These are phyloP conservation scores for Lithobates pipiens DNA, from an alignment of 2,797 vertebrate genomes.

Conservation along the genomic window DNA sequence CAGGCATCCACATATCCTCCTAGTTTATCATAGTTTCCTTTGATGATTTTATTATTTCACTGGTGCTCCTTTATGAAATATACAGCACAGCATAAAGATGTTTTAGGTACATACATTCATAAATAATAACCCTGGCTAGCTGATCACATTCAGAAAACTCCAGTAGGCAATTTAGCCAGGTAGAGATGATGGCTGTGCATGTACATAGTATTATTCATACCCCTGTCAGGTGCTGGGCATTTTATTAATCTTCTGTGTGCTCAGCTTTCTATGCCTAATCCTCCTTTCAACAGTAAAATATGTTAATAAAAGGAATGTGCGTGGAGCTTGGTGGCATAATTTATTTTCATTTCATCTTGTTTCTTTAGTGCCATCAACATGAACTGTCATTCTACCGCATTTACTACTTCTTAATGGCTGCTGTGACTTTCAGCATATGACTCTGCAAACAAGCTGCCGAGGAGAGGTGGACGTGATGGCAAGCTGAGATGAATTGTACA, in stretches of 20 bases:
- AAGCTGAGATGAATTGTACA: constrained; percentile 46
- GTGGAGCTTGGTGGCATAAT: not conserved
- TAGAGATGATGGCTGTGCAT: not conserved
- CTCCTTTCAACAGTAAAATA: not conserved
- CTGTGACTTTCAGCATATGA: constrained; percentile 47
- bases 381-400: constrained; percentile 34
- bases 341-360: constrained; percentile 41
- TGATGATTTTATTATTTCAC: not conserved
- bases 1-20: not conserved
- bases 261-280: constrained; percentile 24
- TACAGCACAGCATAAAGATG: not conserved
- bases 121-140: not conserved
- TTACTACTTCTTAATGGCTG: constrained; percentile 37
- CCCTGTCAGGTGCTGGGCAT: not conserved
- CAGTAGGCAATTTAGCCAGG: not conserved
- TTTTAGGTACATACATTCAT: not conserved
- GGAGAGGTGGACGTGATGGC: not conserved
- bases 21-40: not conserved
- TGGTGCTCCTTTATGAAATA: not conserved
- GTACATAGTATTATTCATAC: not conserved
- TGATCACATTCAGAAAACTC: not conserved
- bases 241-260: not conserved
- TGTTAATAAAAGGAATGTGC: not conserved
- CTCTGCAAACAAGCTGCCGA: constrained; percentile 51
- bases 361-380: constrained; percentile 35